Percentiles rank a stretch among this genome's conserved stretches.
phyloP scores from a whole-genome alignment of 2,797 vertebrate species.

The Psittacula echo region DNA sequence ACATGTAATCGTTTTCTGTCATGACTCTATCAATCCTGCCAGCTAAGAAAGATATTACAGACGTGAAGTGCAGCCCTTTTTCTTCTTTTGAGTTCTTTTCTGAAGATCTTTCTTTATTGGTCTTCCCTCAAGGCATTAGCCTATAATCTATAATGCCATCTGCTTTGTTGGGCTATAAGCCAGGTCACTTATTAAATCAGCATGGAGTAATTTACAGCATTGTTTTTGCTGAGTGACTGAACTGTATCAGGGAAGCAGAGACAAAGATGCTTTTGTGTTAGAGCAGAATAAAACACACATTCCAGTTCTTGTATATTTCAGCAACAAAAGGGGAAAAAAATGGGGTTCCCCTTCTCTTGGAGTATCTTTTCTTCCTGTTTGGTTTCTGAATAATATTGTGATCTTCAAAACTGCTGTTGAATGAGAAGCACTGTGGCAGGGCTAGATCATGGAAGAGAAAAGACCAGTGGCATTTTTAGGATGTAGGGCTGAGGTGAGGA shows the following conservation, averaged over 20 bases:
- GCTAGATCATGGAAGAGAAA: neutral
- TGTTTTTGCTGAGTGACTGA: neutral
- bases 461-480: neutral
- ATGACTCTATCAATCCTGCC: neutral
- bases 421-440: neutral
- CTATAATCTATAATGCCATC: slow-evolving; percentile 64
- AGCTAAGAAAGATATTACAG: neutral
- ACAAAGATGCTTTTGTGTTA: neutral
- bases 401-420: neutral
- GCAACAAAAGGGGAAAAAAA: neutral
- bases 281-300: neutral
- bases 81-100: slow-evolving; percentile 28
- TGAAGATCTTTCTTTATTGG: slow-evolving; percentile 2
- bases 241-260: neutral
- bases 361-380: neutral
- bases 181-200: slow-evolving; percentile 62
- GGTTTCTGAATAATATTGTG: neutral
- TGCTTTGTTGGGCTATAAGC: slow-evolving; percentile 56
- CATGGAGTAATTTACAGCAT: neutral
- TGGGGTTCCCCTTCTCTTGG: neutral
- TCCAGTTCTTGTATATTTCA: neutral
- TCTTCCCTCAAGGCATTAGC: slow-evolving; percentile 46
- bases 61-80: neutral
- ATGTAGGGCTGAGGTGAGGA: neutral
- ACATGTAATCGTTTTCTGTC: neutral